These are phyloP conservation scores for Phalacrocorax brasilianus DNA, from an alignment of 2,113 vertebrate species.

Conservation along the genomic window DNA sequence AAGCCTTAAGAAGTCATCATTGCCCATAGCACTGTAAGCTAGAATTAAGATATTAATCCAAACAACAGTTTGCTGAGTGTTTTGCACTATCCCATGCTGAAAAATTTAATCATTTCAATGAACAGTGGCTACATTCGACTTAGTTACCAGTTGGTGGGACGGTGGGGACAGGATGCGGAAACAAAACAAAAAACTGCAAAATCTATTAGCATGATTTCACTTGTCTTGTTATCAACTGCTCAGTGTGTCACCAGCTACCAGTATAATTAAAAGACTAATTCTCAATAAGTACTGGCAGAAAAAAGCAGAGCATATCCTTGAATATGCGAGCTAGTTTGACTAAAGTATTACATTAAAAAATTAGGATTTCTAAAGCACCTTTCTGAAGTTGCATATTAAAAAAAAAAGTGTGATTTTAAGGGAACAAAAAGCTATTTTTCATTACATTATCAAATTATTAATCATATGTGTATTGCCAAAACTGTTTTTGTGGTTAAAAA, in stretches of 20 bases:
- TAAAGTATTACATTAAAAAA: background rate
- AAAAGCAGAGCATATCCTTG: background rate
- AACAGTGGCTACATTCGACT: background rate
- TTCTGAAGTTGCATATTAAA: background rate
- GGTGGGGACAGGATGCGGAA: background rate
- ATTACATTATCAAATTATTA: background rate
- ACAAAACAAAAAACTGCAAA: background rate
- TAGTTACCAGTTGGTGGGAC: background rate
- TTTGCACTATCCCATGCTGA: background rate
- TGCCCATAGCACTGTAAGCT: background rate
- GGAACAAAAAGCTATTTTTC: background rate
- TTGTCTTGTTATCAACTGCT: background rate
- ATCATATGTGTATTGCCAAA: background rate
- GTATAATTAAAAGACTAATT: conserved; percentile 5
- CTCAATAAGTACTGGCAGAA: background rate
- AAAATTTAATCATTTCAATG: background rate
- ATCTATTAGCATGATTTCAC: background rate
- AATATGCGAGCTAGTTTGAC: background rate
- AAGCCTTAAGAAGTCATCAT: background rate
- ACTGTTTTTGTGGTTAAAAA: background rate
- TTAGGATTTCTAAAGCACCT: background rate
- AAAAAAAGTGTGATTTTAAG: background rate
- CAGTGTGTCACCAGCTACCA: background rate
- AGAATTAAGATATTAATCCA: background rate
- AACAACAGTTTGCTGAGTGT: background rate